Percentiles rank a stretch among this genome's conserved stretches.
Evolutionary conservation across 2,797 vertebrate genomes (phyloP).

Genomic region (Denticeps clupeoides): DNA sequence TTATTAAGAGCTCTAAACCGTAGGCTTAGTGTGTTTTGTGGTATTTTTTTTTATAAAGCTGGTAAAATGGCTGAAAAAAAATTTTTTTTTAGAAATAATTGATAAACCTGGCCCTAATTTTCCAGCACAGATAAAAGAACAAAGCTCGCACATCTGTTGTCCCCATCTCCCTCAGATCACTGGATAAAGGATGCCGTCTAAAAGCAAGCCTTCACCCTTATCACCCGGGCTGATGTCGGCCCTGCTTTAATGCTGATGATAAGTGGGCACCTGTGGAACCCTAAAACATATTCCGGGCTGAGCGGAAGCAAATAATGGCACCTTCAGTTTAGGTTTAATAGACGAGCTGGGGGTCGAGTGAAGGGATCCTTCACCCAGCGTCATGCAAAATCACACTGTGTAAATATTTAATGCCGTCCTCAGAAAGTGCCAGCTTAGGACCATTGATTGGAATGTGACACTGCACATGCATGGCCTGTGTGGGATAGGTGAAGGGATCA

Average conservation of each 20-base stretch:
- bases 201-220: constrained; percentile 8
- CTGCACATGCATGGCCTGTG: constrained; percentile 3
- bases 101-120: too few relatives aligned
- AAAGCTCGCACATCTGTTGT: constrained; percentile 2
- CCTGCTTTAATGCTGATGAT: background rate
- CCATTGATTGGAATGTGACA: constrained; percentile 27
- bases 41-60: too few relatives aligned
- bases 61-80: too few relatives aligned
- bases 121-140: background rate
- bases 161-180: constrained; percentile 4
- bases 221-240: background rate
- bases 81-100: too few relatives aligned
- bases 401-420: constrained; percentile 37
- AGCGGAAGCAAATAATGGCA: too few relatives aligned
- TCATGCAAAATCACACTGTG: constrained; percentile 17
- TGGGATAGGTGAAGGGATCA: too few relatives aligned
- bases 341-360: constrained; percentile 11
- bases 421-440: constrained; percentile 8
- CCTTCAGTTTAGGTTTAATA: too few relatives aligned
- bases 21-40: too few relatives aligned
- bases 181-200: constrained; percentile 13
- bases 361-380: constrained; percentile 25
- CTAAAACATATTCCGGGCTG: too few relatives aligned
- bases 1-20: too few relatives aligned
- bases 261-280: background rate